Base-by-base conservation (phyloP, 2,888 invertebrate genomes). In the Morpho deidamia region DNA sequence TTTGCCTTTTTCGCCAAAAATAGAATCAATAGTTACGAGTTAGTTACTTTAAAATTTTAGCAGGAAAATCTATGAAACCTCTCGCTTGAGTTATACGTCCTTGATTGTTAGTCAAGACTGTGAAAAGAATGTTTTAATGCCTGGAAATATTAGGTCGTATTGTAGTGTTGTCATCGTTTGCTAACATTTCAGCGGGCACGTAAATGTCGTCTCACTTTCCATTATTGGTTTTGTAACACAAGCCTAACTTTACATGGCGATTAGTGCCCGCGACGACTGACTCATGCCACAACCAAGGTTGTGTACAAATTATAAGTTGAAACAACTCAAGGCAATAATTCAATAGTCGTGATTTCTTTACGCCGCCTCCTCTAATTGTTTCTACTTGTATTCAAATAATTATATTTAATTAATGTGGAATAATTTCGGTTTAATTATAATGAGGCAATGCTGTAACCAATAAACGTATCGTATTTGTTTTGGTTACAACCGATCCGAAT, bases 261-360 rank as follows among this genome's bases (percentile, higher is more conserved):
- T 67, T 64, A 64, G 61, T 72, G 65, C 62, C 62, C 60, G 59
- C 49, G 64, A 62, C 57, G 54, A 55, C 63, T 72, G 62, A 68
- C 45, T 67, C 67, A 66, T 60, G 54, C 64, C 53, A 42, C 59
- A 65, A 59, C 67, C 75, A 76, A 76, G 72, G 73, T 66, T 68
- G 59, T 63, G 64, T 63, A 61, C 66, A 69, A 69, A 69, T 68
- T 58, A 64, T 71, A 61, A 64, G 60, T 66, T 64, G 61, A 63
- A 71, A 66, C 63, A 63, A 58, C 58, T 61, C 66, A 63, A 67
- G 64, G 68, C 64, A 58, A 65, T 63, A 59, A 54, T 55, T 55
- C 57, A 59, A 59, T 58, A 60, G 48, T 59, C 49, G 55, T 56
- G 60, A 59, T 56, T 61, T 61, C 46, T 54, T 56, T 55, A 45